Evolutionary conservation across 2,888 invertebrate genomes (phyloP).

Genomic region (Globia sparganii): DNA sequence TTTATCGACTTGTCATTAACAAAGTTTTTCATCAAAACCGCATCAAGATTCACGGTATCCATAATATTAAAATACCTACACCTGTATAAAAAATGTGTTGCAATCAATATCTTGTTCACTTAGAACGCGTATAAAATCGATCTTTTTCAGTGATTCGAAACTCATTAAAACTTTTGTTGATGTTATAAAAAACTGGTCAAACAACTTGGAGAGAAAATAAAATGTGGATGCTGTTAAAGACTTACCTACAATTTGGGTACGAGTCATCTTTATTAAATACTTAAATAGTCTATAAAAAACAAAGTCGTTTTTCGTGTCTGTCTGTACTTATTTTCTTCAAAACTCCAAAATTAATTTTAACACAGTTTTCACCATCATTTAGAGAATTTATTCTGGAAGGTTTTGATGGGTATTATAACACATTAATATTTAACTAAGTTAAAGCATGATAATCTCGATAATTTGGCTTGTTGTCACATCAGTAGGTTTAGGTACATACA

Average conservation of each 20-base stretch:
- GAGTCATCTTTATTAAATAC: background rate
- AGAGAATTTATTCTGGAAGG: too few relatives aligned
- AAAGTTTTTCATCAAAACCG: background rate
- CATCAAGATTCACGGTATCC: background rate
- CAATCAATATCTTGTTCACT: constrained; percentile 48
- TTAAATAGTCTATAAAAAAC: too few relatives aligned
- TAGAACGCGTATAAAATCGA: constrained; percentile 53
- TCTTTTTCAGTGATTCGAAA: constrained; percentile 51
- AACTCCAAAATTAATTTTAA: too few relatives aligned
- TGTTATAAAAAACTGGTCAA: constrained; percentile 51
- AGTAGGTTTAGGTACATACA: too few relatives aligned
- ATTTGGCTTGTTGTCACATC: background rate
- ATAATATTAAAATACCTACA: background rate
- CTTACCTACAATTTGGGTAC: constrained; percentile 2
- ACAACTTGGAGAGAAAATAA: constrained; percentile 29
- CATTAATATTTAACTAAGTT: background rate
- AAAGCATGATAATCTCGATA: background rate
- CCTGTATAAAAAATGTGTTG: constrained; percentile 32
- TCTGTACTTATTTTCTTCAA: too few relatives aligned
- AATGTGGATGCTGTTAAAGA: constrained; percentile 4
- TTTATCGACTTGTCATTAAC: constrained; percentile 6
- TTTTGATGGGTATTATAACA: too few relatives aligned
- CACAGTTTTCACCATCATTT: too few relatives aligned
- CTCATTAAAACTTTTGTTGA: constrained; percentile 47
- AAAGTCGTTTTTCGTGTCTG: too few relatives aligned